Percentiles rank a stretch among this genome's conserved stretches.
These are phyloP conservation scores for Chlamydotis undulata DNA, from an alignment of 2,113 vertebrate species.

Conservation along the genomic window DNA sequence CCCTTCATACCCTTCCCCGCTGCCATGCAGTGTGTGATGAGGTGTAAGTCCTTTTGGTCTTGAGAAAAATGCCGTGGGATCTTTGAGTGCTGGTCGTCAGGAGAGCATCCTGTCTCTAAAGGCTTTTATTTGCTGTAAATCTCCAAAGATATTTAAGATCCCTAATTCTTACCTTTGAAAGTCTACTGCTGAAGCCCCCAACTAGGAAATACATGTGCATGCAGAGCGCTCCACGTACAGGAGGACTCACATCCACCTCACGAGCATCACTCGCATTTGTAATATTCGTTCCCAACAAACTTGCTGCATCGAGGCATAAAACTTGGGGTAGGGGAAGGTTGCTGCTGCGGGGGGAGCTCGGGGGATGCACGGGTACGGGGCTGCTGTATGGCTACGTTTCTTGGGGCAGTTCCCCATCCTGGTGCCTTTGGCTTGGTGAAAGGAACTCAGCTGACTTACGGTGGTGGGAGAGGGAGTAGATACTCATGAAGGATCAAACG, in stretches of 20 bases:
- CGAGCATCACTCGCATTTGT: neutral
- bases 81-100: neutral
- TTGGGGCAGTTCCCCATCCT: neutral
- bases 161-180: neutral
- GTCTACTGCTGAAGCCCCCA: neutral
- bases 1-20: neutral
- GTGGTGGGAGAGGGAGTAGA: neutral
- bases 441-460: fast-evolving
- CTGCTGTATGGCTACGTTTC: neutral
- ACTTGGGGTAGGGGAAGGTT: neutral
- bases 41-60: neutral
- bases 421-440: neutral
- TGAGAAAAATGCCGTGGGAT: neutral
- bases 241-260: neutral
- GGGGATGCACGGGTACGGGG: neutral
- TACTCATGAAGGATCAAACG: neutral
- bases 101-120: neutral
- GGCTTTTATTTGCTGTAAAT: neutral
- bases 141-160: neutral
- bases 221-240: neutral
- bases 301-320: neutral
- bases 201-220: neutral
- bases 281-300: neutral
- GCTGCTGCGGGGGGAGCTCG: neutral
- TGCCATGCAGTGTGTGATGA: neutral